These are phyloP conservation scores for Apocheima hispidaria DNA, from an alignment of 2,888 invertebrate species.

Conservation along the genomic window DNA sequence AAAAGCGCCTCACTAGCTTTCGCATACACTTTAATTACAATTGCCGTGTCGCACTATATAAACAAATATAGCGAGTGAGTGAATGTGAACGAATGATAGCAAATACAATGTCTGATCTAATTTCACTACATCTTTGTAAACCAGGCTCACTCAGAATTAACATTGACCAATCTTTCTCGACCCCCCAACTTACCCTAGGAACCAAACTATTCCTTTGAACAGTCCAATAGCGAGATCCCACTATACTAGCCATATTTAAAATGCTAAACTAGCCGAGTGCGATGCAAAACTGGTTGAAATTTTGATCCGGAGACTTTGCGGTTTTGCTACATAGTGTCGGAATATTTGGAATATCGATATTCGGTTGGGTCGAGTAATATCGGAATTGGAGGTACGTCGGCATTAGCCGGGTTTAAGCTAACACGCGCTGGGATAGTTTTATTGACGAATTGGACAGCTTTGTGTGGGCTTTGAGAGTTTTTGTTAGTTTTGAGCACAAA, in stretches of 20 bases:
- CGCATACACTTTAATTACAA: no score
- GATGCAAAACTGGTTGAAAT: constrained; percentile 62
- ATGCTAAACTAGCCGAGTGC: constrained; percentile 65
- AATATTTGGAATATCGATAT: not conserved
- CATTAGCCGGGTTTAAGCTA: no score
- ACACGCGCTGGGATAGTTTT: no score
- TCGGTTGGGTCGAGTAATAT: no score
- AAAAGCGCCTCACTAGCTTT: no score
- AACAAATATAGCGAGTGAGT: no score
- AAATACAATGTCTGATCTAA: constrained; percentile 39
- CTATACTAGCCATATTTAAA: constrained; percentile 58
- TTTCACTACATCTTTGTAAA: constrained; percentile 36
- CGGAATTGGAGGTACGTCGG: no score
- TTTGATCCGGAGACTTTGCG: constrained; percentile 55
- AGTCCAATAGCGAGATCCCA: constrained; percentile 41
- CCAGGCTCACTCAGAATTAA: constrained; percentile 56
- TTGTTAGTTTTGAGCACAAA: no score
- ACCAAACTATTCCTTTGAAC: constrained; percentile 25
- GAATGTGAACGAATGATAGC: no score
- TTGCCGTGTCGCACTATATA: no score
- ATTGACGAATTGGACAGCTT: no score
- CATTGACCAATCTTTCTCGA: constrained; percentile 54
- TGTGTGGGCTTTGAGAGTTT: no score
- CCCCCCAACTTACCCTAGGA: constrained; percentile 38
- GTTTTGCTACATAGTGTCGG: constrained; percentile 28